Conservation (phyloP, 2,888 invertebrate genomes). For the Apodemia mormo region DNA sequence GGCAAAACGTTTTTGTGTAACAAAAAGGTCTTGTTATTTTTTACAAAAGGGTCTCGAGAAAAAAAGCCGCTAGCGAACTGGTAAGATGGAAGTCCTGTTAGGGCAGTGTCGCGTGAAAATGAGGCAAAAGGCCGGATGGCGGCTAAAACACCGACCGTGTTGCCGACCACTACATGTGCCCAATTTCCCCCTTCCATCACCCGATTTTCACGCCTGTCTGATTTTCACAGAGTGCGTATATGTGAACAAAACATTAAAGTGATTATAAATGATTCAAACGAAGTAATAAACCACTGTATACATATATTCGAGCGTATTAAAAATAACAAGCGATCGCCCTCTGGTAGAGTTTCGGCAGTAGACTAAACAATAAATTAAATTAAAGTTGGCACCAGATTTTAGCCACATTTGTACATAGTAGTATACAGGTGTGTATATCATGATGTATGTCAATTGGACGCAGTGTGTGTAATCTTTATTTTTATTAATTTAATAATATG, state of each 20-base stretch:
- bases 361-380: too few relatives aligned
- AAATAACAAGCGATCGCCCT: too few relatives aligned
- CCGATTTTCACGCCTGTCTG: conserved; percentile 28
- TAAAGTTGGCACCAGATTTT: too few relatives aligned
- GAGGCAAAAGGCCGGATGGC: conserved; percentile 51
- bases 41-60: neutral
- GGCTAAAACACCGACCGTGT: conserved; percentile 46
- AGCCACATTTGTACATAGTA: too few relatives aligned
- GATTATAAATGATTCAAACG: neutral
- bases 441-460: too few relatives aligned
- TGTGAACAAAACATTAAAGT: neutral
- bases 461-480: too few relatives aligned
- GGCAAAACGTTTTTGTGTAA: neutral
- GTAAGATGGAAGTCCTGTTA: conserved; percentile 69
- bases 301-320: too few relatives aligned
- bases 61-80: conserved; percentile 40
- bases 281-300: neutral
- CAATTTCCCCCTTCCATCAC: conserved; percentile 25
- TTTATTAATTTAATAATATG: too few relatives aligned
- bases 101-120: conserved; percentile 58
- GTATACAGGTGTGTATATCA: too few relatives aligned
- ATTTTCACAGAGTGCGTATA: conserved; percentile 19
- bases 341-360: too few relatives aligned
- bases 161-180: conserved; percentile 30
- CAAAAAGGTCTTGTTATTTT: conserved; percentile 2